These are phyloP conservation scores for Struthio camelus DNA, from an alignment of 2,113 vertebrate species.

Conservation along the genomic window DNA sequence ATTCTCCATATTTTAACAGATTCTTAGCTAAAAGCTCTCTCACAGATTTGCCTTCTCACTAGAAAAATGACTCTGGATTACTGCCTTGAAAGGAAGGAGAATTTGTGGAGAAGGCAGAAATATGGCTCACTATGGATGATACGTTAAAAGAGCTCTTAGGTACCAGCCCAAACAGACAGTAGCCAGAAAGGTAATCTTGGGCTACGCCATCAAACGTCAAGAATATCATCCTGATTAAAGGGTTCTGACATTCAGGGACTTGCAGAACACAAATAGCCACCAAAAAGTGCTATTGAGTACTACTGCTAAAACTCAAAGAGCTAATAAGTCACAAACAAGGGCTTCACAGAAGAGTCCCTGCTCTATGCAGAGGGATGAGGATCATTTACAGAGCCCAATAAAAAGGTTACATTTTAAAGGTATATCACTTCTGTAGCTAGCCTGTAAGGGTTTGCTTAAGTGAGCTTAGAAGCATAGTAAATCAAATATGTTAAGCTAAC, in stretches of 20 bases:
- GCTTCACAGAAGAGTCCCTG: background rate
- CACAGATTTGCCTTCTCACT: background rate
- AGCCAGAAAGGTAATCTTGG: background rate
- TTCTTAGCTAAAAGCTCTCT: background rate
- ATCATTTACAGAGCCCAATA: background rate
- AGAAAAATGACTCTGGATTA: background rate
- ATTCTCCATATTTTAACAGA: background rate
- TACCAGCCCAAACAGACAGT: background rate
- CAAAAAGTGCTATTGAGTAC: background rate
- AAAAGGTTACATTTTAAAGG: background rate
- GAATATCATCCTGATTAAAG: background rate
- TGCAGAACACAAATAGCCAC: background rate
- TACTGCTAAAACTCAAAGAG: background rate
- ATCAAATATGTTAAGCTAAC: background rate
- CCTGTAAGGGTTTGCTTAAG: background rate
- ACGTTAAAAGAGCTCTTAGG: background rate
- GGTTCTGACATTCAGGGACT: background rate
- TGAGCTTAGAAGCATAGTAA: background rate
- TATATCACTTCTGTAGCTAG: background rate
- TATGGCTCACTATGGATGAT: background rate
- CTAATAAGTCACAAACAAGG: background rate
- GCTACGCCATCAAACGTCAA: background rate
- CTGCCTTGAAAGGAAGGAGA: background rate
- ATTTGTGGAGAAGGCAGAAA: background rate
- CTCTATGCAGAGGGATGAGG: background rate